Evolutionary conservation across 1,140 invertebrate genomes (phyloP).

Genomic region (Drosophila carrolli): DNA sequence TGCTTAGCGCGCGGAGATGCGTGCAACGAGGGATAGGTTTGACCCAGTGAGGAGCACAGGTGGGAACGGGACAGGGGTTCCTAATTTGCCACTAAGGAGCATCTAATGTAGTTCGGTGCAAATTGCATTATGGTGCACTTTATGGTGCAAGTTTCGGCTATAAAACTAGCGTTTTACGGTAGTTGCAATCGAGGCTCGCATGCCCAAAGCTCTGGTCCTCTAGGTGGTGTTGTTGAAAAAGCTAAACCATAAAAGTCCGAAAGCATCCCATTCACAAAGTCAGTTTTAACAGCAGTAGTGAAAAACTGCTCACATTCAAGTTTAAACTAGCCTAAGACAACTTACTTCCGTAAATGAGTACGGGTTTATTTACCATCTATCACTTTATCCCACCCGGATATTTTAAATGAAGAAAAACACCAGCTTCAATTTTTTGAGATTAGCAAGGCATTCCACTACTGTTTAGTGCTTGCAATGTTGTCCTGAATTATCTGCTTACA

Average conservation of each 20-base stretch:
- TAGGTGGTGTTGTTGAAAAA: constrained; percentile 39
- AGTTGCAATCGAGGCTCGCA: constrained; percentile 53
- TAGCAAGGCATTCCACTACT: neutral
- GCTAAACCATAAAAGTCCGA: constrained; percentile 47
- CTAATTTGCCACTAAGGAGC: neutral
- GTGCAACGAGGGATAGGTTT: constrained; percentile 39
- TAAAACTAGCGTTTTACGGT: constrained; percentile 39
- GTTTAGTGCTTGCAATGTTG: constrained; percentile 3
- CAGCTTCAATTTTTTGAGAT: neutral
- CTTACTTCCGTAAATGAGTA: too few relatives aligned
- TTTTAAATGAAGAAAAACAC: neutral
- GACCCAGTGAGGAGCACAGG: constrained; percentile 49
- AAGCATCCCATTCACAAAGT: constrained; percentile 53
- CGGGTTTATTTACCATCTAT: neutral
- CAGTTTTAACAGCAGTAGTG: constrained; percentile 34
- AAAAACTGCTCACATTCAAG: neutral
- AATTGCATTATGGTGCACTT: constrained; percentile 54
- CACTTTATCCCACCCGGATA: too few relatives aligned
- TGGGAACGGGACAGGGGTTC: neutral
- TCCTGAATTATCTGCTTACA: neutral
- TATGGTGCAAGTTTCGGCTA: constrained; percentile 51
- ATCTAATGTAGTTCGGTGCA: constrained; percentile 10
- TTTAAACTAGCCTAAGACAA: constrained; percentile 1
- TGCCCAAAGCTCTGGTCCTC: constrained; percentile 50
- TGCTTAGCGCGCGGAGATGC: constrained; percentile 58